phyloP scores from a whole-genome alignment of 2,888 invertebrate genomes.

The Gastrophysa polygoni region DNA sequence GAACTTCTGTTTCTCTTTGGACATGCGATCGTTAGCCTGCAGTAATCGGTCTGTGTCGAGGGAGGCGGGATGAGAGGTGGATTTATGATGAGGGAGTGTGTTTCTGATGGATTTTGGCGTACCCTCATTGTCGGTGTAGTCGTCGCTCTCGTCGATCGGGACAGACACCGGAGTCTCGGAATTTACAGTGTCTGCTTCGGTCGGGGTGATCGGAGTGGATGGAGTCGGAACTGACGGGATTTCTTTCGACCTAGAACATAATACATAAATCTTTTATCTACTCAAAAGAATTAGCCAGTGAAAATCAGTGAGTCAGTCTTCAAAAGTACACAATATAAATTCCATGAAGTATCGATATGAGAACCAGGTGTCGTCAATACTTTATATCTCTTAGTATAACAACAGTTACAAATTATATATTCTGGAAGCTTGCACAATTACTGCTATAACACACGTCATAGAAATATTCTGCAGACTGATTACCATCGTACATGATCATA shows the following conservation, averaged over 20 bases:
- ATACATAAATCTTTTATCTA: not conserved
- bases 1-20: constrained; percentile 87
- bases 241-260: constrained; percentile 33
- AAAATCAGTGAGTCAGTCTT: too few relatives aligned
- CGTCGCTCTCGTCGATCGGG: constrained; percentile 54
- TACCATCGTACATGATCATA: too few relatives aligned
- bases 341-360: too few relatives aligned
- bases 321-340: too few relatives aligned
- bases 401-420: too few relatives aligned
- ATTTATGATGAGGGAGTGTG: constrained; percentile 25
- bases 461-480: too few relatives aligned
- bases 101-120: constrained; percentile 52
- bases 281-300: too few relatives aligned
- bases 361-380: too few relatives aligned
- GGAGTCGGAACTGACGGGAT: not conserved
- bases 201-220: constrained; percentile 32
- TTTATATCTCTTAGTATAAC: too few relatives aligned
- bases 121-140: constrained; percentile 54
- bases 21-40: constrained; percentile 76
- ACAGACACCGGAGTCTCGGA: constrained; percentile 49
- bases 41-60: constrained; percentile 54
- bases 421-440: too few relatives aligned
- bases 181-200: constrained; percentile 46
- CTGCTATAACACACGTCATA: too few relatives aligned
- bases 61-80: constrained; percentile 32